Evolutionary conservation across 2,888 invertebrate genomes (phyloP), one percentile per base, ranked within the genome.

Genomic region (Nycteola revayana): DNA sequence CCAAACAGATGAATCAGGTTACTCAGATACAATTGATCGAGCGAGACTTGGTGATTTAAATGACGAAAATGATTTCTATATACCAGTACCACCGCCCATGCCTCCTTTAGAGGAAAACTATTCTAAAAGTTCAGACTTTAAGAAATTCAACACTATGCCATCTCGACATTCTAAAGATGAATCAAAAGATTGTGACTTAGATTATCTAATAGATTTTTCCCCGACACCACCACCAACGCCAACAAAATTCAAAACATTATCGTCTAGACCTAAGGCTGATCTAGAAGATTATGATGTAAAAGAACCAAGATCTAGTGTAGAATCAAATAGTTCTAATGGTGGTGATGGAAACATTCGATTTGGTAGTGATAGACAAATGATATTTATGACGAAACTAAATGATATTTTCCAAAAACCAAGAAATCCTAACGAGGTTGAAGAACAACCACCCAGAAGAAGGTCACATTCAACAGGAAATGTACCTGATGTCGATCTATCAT

Each of bases 1-100:
- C 3, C 61, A 77, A 43, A 87, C 87, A 23, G 86, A 87, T 36
- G 87, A 88, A 49, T 88, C 87, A 14, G 87, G 87, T 3, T 88
- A 88, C 46, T 88, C 85, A 1, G 87, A 88, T 52, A 86, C 87
- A 6, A 66, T 84, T 8, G 87, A 86, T 23, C 77, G 65, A 46
- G 75, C 67, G 27, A 60, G 54, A 9, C 50, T 77, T 0, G 73
- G 67, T 36, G 82, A 75, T 42, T 77, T 77, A 7, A 47, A 60
- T 27, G 78, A 83, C 34, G 74, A 75, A 24, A 42, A 75, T 28
- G 48, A 54, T 25, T 65, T 74, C 7, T 66, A 66, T 29, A 86
- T 86, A 50, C 87, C 88, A 7, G 54, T 63, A 2, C 88, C 89
- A 4, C 88, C 88, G 1, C 37, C 34, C 8, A 38, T 37, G 0